Percentiles rank a stretch among this genome's conserved stretches.
Evolutionary conservation across 1,140 invertebrate species (phyloP).

Genomic region (Aricia agestis): DNA sequence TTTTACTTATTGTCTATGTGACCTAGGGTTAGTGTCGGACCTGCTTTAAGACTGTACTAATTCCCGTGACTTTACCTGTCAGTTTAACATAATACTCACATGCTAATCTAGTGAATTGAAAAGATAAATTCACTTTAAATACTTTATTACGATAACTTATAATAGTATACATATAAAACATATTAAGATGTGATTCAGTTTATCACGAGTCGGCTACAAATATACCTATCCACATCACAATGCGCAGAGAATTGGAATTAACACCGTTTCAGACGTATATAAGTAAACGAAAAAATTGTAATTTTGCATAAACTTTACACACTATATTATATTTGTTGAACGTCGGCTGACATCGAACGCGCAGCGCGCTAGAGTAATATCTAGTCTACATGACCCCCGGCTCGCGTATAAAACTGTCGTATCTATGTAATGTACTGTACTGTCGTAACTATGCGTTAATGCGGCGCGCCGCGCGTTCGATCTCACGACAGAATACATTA

Average conservation of each 20-base stretch:
- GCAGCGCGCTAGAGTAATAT: constrained; percentile 41
- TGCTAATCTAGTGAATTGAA: constrained; percentile 62
- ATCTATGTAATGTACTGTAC: no score
- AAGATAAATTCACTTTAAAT: constrained; percentile 72
- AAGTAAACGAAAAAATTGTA: constrained; percentile 60
- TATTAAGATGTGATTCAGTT: constrained; percentile 70
- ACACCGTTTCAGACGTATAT: constrained; percentile 47
- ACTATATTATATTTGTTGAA: constrained; percentile 73
- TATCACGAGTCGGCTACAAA: constrained; percentile 68
- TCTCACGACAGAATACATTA: constrained; percentile 65
- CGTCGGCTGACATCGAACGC: constrained; percentile 62
- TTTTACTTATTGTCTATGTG: constrained; percentile 4
- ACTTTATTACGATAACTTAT: constrained; percentile 76
- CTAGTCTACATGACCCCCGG: constrained; percentile 27
- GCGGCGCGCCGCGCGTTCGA: constrained; percentile 51
- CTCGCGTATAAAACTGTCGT: constrained; percentile 24
- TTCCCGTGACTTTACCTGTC: constrained; percentile 8
- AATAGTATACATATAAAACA: constrained; percentile 75
- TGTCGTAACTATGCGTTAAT: constrained; percentile 22
- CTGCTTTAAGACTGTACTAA: constrained; percentile 2
- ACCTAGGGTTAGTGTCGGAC: constrained; percentile 12
- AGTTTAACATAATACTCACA: constrained; percentile 4
- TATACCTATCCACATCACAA: constrained; percentile 72
- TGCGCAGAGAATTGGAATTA: constrained; percentile 58
- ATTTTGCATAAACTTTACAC: constrained; percentile 68